phyloP scores from a whole-genome alignment of 2,888 invertebrate species.

The Ennomos erosarius region DNA sequence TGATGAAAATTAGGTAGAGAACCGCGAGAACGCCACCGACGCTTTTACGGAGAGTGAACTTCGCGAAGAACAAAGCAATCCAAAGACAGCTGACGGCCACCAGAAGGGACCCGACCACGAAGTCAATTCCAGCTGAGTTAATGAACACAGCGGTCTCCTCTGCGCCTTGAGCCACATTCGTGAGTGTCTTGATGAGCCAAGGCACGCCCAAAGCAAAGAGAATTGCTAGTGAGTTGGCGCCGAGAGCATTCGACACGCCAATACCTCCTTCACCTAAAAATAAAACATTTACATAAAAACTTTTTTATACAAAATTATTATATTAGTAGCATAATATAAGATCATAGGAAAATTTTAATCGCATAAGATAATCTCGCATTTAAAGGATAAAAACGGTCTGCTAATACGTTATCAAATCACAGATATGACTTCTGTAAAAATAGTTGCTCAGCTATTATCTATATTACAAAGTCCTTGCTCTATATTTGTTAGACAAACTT shows the following conservation, averaged over 20 bases:
- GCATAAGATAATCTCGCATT: constrained; percentile 1
- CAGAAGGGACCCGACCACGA: constrained; percentile 92
- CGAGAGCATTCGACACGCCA: constrained; percentile 94
- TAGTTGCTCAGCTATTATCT: no score
- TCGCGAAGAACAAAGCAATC: constrained; percentile 87
- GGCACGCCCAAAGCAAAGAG: constrained; percentile 93
- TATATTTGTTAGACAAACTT: no score
- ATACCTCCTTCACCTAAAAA: constrained; percentile 92
- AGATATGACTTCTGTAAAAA: no score
- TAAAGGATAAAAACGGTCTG: not conserved
- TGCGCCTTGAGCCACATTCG: constrained; percentile 76
- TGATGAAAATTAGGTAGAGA: constrained; percentile 89
- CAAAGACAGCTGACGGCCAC: constrained; percentile 90
- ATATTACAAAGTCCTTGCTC: no score
- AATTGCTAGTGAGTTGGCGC: constrained; percentile 94
- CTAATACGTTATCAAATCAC: not conserved
- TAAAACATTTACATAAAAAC: constrained; percentile 28
- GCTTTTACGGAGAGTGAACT: constrained; percentile 88
- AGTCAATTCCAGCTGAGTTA: constrained; percentile 92
- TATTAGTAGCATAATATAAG: no score
- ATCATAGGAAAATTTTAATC: not conserved
- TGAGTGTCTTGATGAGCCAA: constrained; percentile 91
- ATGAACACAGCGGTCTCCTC: constrained; percentile 86
- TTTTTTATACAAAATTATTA: no score
- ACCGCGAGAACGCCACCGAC: constrained; percentile 88